Base-by-base conservation (phyloP, 2,797 vertebrate species). In the Dromococcyx pavoninus region DNA sequence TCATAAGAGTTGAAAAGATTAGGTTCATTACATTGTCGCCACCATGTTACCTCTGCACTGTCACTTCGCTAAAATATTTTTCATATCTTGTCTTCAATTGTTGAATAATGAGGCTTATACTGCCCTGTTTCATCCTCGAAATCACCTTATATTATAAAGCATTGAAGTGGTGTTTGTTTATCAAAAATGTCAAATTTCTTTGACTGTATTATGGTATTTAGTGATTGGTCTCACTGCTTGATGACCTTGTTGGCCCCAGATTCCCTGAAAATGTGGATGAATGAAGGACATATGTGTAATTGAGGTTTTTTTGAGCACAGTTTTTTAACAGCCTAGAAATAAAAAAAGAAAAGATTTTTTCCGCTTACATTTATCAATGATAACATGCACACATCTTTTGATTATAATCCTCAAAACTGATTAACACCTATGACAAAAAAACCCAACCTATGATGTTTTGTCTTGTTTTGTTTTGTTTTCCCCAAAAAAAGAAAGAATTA, bases 401-500 rank as follows among this genome's bases (percentile, higher is more conserved):
- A 65, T n/a, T 88, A 15, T 5, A 74, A 19, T 56, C 7, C 4
- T 6, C 10, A 2, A 86, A 80, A 53, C 12, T 30, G 12, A 17
- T 60, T 35, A 73, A 86, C 51, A 18, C 1, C 25, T 51, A 33
- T 21, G 9, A 43, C 16, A 2, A 12, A 65, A 75, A 86, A 43
- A 35, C 37, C 1, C 21, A 23, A 24, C 9, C 22, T 23, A 23
- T 48, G 46, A 10, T 48, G 10, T 48, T 48, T 48, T 11, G 46
- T n/a, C n/a, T n/a, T n/a, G n/a, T n/a, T n/a, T n/a, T n/a, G 43
- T 43, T n/a, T n/a, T n/a, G 18, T 48, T 35, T 60, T 32, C 2
- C 1, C 2, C 4, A 28, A 32, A 51, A 10, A 17, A n/a, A 43
- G n/a, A 37, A 54, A 28, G 7, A 3, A 0, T 2, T 4, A 70